Evolutionary conservation across 2,797 vertebrate species (phyloP).

Genomic region (Tauraco hartlaubi): DNA sequence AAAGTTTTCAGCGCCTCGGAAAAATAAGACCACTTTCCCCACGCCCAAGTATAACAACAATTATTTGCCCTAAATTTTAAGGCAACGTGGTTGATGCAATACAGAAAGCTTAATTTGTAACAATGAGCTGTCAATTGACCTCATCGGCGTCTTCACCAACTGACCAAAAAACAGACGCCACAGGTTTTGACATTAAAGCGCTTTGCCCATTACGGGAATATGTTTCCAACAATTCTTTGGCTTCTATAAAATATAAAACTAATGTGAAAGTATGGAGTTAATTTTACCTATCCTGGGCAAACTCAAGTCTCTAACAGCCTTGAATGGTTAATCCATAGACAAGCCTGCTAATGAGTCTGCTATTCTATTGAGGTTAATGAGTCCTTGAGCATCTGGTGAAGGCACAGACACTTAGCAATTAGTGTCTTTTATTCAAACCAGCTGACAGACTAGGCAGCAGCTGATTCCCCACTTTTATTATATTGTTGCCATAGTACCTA

Average conservation of each 20-base stretch:
- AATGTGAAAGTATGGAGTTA: background rate
- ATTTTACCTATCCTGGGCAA: background rate
- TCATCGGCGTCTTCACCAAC: background rate
- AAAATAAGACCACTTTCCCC: background rate
- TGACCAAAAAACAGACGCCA: background rate
- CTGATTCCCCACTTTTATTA: constrained; percentile 2
- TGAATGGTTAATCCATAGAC: constrained; percentile 35
- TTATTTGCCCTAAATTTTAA: background rate
- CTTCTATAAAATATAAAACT: background rate
- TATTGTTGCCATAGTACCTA: background rate
- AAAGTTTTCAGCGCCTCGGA: background rate
- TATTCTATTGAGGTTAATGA: constrained; percentile 53
- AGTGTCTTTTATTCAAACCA: constrained; percentile 45
- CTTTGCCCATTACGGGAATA: background rate
- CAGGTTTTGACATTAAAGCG: background rate
- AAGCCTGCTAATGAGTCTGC: constrained; percentile 41
- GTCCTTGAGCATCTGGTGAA: constrained; percentile 41
- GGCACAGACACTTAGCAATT: constrained; percentile 44
- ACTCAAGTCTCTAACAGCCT: background rate
- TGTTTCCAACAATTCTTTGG: background rate
- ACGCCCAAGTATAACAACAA: background rate
- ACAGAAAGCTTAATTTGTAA: background rate
- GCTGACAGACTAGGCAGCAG: constrained; percentile 3
- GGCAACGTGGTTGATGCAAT: background rate
- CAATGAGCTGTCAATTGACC: background rate